Base-by-base conservation (phyloP, 1,140 invertebrate genomes). In the Drosophila yakuba region DNA sequence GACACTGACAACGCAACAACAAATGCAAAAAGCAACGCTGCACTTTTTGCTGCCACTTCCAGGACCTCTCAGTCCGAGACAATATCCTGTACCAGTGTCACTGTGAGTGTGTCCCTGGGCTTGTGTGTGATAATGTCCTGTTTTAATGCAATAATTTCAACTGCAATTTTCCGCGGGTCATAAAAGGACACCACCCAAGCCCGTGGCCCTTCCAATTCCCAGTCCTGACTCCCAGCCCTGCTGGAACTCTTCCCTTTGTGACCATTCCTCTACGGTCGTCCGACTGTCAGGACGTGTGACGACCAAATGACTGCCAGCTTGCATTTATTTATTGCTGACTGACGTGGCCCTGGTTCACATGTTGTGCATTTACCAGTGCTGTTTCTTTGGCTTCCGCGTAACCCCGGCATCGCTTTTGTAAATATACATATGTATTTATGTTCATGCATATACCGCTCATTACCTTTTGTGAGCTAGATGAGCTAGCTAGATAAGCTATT, bases 311-410 rank as follows among this genome's bases (percentile, higher is more conserved):
- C 84, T 88, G 84, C 84, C 76, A 88, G 84, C 84, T 88, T 88
- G 84, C 84, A 88, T 88, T 88, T 88, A 88, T 88, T 88, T 88
- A 88, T 88, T 84, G 76, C 84, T 88, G 84, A 89, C 84, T 90
- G 84, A 88, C 84, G 85, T 88, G 80, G 56, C 44, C 66, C 63
- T 77, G 73, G 80, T 59, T 74, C 69, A 45, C 56, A 47, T 38
- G 43, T 48, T 39, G 50, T 54, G 47, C 48, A 62, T 44, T 41
- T 38, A 43, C 0, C 52, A 58, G 68, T 36, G 66, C n/a, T 58
- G 43, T 15, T 10, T 2, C 6, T 3, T 38, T 41, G 28, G 17
- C 20, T 36, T n/a, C 41, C 8, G 7, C 11, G 11, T 36, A 36
- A 11, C 8, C 7, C 8, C 2, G 14, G 38, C 38, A 10, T 32